Base-by-base conservation (phyloP, 2,888 invertebrate genomes). In the Empis stercorea region DNA sequence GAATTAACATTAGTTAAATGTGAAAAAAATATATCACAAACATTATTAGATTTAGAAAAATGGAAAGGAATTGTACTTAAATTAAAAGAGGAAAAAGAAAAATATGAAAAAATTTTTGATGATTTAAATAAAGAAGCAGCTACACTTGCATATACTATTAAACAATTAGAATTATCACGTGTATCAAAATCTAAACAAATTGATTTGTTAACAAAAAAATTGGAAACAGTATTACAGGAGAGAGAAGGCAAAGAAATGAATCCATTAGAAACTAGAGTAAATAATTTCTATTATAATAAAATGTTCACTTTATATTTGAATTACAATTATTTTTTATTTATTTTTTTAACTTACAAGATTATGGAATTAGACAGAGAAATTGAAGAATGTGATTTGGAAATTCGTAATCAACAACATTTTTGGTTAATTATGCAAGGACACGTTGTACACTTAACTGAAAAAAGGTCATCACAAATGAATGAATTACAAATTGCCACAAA, bases 361-460 rank as follows among this genome's bases (percentile, higher is more conserved):
- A 72, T 72, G 7, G 74, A 76, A 49, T 56, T 85, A 52, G 84
- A 86, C 59, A 76, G 75, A 56, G 73, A 74, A 48, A 81, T 87
- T 47, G 73, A 73, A 39, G 68, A 75, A 17, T 65, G 76, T 3
- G 76, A 79, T 40, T 74, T 74, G 50, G 75, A 76, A 56, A 80
- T 81, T 14, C 77, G 80, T 55, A 67, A 73, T 43, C 64, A 80
- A 56, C 84, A 87, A 63, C 76, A 79, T 55, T 78, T 79, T 62
- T 88, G 88, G 88, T 67, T 88, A 52, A 75, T 84, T 43, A 76
- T 83, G 53, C 86, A 88, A 64, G 79, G 80, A 1, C 79, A 81
- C 60, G 76, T 84, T 48, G 78, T 87, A 2, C 73, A 74, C 51
- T 64, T 87, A 14, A 77, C 83, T 0, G 73, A 81, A 49, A 80